phyloP scores from a whole-genome alignment of 2,888 invertebrate genomes.

The Labia minor region DNA sequence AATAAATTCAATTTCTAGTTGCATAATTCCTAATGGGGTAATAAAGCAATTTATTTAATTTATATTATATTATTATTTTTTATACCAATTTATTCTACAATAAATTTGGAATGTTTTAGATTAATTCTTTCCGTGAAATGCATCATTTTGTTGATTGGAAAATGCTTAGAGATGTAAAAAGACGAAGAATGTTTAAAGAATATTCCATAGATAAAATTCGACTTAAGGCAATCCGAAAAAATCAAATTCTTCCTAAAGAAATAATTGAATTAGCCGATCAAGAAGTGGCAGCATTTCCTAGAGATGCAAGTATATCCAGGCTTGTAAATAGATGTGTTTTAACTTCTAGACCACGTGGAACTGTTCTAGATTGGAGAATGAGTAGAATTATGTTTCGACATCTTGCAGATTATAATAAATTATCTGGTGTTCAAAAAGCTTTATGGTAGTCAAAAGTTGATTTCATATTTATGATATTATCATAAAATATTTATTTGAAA shows the following conservation, averaged over 20 bases:
- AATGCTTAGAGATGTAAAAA: slow-evolving; percentile 79
- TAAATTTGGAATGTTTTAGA: neutral
- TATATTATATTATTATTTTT: no score
- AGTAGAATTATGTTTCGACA: slow-evolving; percentile 85
- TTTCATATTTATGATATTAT: no score
- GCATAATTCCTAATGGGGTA: no score
- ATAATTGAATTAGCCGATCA: slow-evolving; percentile 63
- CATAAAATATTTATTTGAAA: neutral
- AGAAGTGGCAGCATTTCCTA: slow-evolving; percentile 65
- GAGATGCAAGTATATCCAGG: slow-evolving; percentile 55
- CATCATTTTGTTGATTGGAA: slow-evolving; percentile 59
- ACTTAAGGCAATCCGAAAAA: slow-evolving; percentile 71
- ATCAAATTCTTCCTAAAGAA: slow-evolving; percentile 73
- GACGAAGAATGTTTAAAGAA: slow-evolving; percentile 62
- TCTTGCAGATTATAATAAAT: slow-evolving; percentile 84
- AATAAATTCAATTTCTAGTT: no score
- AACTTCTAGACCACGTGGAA: slow-evolving; percentile 77
- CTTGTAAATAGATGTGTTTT: slow-evolving; percentile 71
- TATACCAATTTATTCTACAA: neutral
- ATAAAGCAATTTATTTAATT: no score
- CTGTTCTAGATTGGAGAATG: slow-evolving; percentile 68
- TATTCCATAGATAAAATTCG: slow-evolving; percentile 66
- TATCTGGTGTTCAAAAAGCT: slow-evolving; percentile 87
- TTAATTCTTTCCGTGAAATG: neutral
- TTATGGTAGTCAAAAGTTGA: slow-evolving; percentile 56